Base-by-base conservation (phyloP, 2,888 invertebrate species). In the Gnatocerus cornutus region DNA sequence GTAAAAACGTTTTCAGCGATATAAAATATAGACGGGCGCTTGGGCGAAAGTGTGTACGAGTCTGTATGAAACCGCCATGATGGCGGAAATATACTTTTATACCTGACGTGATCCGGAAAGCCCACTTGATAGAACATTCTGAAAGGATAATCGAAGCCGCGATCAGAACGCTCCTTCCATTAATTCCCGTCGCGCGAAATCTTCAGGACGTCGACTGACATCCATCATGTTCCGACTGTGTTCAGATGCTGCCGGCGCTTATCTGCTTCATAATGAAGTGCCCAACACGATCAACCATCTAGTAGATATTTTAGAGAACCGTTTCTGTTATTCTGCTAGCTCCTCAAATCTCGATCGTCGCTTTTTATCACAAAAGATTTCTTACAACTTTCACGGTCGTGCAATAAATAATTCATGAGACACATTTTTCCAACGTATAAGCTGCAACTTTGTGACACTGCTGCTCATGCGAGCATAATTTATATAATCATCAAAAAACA, bases 81-180 rank as follows among this genome's bases (percentile, higher is more conserved):
- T 41, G 48, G 14, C 59, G 53, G 55, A 72, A 58, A 65, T 71
- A 71, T 55, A 68, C 65, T 68, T 68, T 73, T 63, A 61, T 63
- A 66, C 71, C 61, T 71, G 69, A 73, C 66, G 69, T 63, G 68
- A 69, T 59, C 73, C 73, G 68, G 70, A 65, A 71, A 70, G 65
- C 68, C 68, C 64, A 55, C 37, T 65, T 69, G 71, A 72, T 74
- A 55, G 71, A 73, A 72, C 73, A 68, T 69, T 72, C 59, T 61
- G 62, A 61, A 43, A 52, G 68, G 68, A 68, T 73, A 73, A 73
- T 74, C 72, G 71, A 71, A 72, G 59, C 66, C 72, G 71, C 71
- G 71, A 66, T 66, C 58, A 27, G 13, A 27, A 45, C 53, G 14
- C 33, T 37, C 9, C 43, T 41, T 64, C 66, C 71, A 71, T 72